Evolutionary conservation across 2,797 vertebrate species (phyloP), one percentile per base, ranked within the genome.

Genomic region (Pempheris klunzingeri): DNA sequence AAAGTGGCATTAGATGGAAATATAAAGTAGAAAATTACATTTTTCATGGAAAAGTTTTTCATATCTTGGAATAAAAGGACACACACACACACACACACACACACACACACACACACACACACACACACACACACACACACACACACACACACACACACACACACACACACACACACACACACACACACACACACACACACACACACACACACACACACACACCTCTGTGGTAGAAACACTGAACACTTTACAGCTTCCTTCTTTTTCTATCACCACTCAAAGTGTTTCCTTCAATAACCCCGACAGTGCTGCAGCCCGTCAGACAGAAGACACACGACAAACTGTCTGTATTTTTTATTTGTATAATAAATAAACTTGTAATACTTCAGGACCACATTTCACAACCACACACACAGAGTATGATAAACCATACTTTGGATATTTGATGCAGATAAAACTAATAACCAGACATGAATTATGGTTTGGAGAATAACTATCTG

Each of bases 301-400:
- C 1, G 39, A 14, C 30, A 34, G 28, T 5, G 1, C 18, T 50
- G 24, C 24, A 11, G 43, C 15, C 4, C 10, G 4, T 15, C 24
- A 24, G 9, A 72, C 36, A 53, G 9, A 50, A 15, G 15, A 60
- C 17, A 63, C 41, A 3, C 1, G 13, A 64, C 22, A 15, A 3
- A 34, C 12, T 44, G 70, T 77, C 71, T 67, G 59, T 87, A 85
- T 86, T 87, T 86, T 93, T 94, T 90, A 93, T 94, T 92, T 90
- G 88, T 92, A 89, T 88, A 94, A 94, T 93, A 93, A 94, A 94
- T 93, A 93, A 91, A 92, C 87, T 90, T 89, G 87, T 82, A 88
- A 92, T 90, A 92, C 88, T 90, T 91, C 84, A 90, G 90, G 83
- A 91, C 70, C 84, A 92, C 90, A 82, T 87, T 88, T 89, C 90